phyloP scores from a whole-genome alignment of 2,113 vertebrate species.

The Elachura formosa region DNA sequence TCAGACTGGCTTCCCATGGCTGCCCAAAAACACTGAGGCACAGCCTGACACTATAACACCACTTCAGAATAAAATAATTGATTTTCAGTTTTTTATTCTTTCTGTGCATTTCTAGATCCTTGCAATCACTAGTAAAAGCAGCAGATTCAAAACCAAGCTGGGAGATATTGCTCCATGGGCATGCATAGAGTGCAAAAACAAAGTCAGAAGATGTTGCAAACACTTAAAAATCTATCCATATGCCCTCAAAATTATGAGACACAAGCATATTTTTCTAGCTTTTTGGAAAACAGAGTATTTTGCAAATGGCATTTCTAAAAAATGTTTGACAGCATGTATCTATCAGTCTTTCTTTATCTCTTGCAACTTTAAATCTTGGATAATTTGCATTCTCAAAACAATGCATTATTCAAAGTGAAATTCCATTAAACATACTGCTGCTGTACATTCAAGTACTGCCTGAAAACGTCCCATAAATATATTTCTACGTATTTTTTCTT shows the following conservation, averaged over 20 bases:
- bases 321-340: accelerated
- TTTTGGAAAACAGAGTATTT: neutral
- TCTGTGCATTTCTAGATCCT: neutral
- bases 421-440: neutral
- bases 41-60: neutral
- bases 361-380: neutral
- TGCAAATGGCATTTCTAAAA: neutral
- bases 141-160: neutral
- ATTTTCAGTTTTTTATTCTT: neutral
- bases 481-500: neutral
- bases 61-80: neutral
- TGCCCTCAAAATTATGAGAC: accelerated
- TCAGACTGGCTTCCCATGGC: neutral
- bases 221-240: neutral
- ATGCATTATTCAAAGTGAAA: neutral
- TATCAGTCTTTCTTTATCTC: neutral
- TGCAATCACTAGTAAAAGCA: neutral
- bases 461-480: neutral
- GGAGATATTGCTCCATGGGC: accelerated
- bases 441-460: neutral
- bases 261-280: neutral
- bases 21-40: neutral
- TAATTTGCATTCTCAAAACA: neutral
- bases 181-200: accelerated
- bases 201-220: neutral